Evolutionary conservation across 2,113 vertebrate genomes (phyloP).

Genomic region (Spilogale gracilis): DNA sequence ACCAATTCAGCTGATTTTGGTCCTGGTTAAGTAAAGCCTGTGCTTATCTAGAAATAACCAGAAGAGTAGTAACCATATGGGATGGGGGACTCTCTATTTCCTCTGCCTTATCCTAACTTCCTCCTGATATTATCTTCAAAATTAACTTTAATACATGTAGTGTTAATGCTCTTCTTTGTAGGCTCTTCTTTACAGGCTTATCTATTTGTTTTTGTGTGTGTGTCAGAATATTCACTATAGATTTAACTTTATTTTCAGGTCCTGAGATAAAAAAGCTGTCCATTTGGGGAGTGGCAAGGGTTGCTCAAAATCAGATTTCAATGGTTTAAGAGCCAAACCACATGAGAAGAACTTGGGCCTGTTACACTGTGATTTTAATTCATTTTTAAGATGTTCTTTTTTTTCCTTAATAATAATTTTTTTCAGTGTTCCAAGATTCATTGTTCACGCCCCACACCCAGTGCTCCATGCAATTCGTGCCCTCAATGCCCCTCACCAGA

Average conservation of each 20-base stretch:
- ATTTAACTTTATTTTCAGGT: neutral
- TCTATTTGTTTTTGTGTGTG: neutral
- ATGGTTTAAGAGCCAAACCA: constrained; percentile 37
- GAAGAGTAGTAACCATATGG: neutral
- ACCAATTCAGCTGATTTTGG: neutral
- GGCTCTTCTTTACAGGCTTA: neutral
- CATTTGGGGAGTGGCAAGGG: neutral
- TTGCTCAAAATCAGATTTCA: constrained; percentile 55
- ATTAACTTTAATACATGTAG: neutral
- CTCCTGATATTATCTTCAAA: neutral
- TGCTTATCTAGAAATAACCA: neutral
- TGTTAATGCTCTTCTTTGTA: neutral
- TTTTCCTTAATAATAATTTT: too few relatives aligned
- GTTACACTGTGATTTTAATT: constrained; percentile 65
- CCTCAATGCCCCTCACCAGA: too few relatives aligned
- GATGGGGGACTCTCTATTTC: neutral
- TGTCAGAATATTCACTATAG: neutral
- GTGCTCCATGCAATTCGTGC: too few relatives aligned
- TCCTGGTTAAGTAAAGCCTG: neutral
- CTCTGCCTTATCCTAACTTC: neutral
- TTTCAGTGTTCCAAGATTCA: too few relatives aligned
- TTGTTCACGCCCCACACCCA: too few relatives aligned
- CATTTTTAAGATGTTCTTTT: constrained; percentile 1
- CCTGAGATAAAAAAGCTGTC: neutral
- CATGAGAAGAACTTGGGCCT: constrained; percentile 32